A percentile compares a stretch with the other conserved stretches of the same genome.
Conservation (phyloP, 2,888 invertebrate genomes). For the Cheilosia urbana region DNA sequence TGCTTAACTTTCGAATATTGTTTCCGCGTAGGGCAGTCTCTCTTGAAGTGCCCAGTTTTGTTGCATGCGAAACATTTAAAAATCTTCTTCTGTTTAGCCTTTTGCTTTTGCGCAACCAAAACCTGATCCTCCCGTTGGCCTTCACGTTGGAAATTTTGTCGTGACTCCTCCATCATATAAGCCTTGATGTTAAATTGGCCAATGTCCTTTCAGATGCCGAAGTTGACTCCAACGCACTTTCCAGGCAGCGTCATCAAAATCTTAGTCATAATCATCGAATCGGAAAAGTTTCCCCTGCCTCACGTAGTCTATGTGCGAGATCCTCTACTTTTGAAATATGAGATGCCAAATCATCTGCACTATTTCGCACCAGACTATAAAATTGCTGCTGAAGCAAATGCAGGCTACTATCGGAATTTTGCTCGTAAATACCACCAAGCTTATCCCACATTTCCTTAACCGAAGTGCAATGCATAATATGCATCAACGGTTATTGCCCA, state of each 20-base stretch:
- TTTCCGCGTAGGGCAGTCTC: no score
- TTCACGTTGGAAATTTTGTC: no score
- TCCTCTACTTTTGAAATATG: constrained; percentile 49
- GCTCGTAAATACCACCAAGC: constrained; percentile 78
- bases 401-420: constrained; percentile 78
- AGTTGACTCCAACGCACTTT: constrained; percentile 35
- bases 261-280: constrained; percentile 35
- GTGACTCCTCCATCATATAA: no score
- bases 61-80: no score
- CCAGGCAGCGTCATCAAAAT: constrained; percentile 30
- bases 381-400: constrained; percentile 78
- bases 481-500: constrained; percentile 12
- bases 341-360: neutral
- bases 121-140: no score
- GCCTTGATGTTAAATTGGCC: neutral
- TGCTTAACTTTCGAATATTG: no score
- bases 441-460: constrained; percentile 66
- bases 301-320: constrained; percentile 55
- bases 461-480: constrained; percentile 70
- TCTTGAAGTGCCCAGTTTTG: no score
- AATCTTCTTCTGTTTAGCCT: no score
- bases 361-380: neutral
- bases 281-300: constrained; percentile 27
- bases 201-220: neutral
- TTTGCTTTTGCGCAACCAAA: no score